Evolutionary conservation across 2,888 invertebrate species (phyloP).

Genomic region (Drosophila rubida): DNA sequence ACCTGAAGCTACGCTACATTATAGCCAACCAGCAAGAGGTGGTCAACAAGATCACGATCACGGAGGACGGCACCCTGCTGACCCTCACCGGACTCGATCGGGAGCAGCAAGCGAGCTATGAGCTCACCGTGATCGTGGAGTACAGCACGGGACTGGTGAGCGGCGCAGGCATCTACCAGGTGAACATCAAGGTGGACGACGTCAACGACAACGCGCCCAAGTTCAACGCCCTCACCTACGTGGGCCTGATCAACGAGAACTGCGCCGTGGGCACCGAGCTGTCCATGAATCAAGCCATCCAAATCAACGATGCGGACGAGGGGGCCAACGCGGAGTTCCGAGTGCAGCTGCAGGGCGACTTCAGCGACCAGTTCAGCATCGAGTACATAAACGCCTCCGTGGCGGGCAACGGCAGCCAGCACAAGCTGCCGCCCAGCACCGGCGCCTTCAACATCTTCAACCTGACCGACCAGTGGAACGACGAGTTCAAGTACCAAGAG

Average conservation of each 20-base stretch:
- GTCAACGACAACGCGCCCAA: slow-evolving; percentile 94
- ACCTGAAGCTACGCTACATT: slow-evolving; percentile 88
- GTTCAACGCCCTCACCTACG: slow-evolving; percentile 90
- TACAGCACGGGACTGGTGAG: slow-evolving; percentile 89
- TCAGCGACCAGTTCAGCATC: slow-evolving; percentile 88
- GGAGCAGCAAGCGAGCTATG: slow-evolving; percentile 90
- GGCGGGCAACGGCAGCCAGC: slow-evolving; percentile 53
- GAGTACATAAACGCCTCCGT: slow-evolving; percentile 87
- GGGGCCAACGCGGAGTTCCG: slow-evolving; percentile 89
- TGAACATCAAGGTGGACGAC: slow-evolving; percentile 92
- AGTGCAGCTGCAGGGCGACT: slow-evolving; percentile 90
- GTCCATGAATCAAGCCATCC: slow-evolving; percentile 88
- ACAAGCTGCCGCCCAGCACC: slow-evolving; percentile 77
- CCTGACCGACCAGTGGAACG: slow-evolving; percentile 83
- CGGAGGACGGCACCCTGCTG: slow-evolving; percentile 91
- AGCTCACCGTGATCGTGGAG: slow-evolving; percentile 92
- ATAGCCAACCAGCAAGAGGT: slow-evolving; percentile 94
- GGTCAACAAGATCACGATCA: slow-evolving; percentile 91
- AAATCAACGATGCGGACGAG: slow-evolving; percentile 90
- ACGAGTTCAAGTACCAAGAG: slow-evolving; percentile 83
- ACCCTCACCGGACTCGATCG: slow-evolving; percentile 91
- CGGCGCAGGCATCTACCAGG: slow-evolving; percentile 91
- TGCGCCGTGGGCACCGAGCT: slow-evolving; percentile 89
- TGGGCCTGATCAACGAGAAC: slow-evolving; percentile 92
- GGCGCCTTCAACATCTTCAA: slow-evolving; percentile 82